phyloP scores from a whole-genome alignment of 2,797 vertebrate species.

The Brachyalestes nurse region DNA sequence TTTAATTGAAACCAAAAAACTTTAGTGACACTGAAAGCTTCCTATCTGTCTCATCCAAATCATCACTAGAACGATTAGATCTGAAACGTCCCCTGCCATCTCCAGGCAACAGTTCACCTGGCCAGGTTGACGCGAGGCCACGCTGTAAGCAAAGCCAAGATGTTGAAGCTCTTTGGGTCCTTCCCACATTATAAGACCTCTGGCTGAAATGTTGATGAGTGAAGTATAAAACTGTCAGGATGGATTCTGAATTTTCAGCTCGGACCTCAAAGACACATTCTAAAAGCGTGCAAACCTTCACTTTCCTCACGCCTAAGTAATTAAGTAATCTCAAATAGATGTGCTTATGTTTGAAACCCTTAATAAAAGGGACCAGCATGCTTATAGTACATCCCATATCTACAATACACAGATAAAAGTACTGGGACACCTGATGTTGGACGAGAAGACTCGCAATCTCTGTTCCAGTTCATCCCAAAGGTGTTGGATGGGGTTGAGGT shows the following conservation, averaged over 20 bases:
- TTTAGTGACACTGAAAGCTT: neutral
- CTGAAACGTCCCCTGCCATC: conserved; percentile 34
- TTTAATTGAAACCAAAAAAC: neutral
- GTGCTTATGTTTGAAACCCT: neutral
- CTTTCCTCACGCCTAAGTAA: neutral
- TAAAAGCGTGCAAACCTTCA: no score
- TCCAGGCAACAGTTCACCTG: conserved; percentile 53
- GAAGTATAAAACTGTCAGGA: no score
- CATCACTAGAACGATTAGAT: conserved; percentile 38
- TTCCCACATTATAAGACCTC: neutral
- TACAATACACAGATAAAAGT: no score
- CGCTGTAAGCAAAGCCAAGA: conserved; percentile 44
- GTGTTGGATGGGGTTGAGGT: no score
- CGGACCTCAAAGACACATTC: no score
- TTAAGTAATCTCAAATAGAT: neutral
- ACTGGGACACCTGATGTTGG: no score
- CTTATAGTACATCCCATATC: no score
- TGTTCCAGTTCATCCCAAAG: no score
- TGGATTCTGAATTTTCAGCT: no score
- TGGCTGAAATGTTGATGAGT: no score
- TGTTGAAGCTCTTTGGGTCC: neutral
- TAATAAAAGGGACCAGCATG: neutral
- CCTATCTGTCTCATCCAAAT: conserved; percentile 19
- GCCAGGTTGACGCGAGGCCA: conserved; percentile 18
- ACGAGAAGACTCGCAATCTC: no score